Evolutionary conservation across 2,113 vertebrate species (phyloP), one percentile per base, ranked within the genome.

Genomic region (Ceyx cyanopectus): DNA sequence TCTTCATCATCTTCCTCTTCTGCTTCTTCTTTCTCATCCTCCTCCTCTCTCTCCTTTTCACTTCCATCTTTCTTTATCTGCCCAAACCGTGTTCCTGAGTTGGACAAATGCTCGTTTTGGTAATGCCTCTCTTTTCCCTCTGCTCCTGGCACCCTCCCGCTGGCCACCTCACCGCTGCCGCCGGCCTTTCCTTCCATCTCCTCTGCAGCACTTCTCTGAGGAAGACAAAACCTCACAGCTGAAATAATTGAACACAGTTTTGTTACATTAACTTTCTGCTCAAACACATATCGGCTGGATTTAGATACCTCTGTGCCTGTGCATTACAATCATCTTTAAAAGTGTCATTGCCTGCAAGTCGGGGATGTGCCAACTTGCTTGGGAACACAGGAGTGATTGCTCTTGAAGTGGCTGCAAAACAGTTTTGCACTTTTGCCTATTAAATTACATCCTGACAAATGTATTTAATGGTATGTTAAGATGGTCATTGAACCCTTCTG

Each of bases 181-280:
- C 20, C 0, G 0, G 23, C 21, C 26, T 85, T 75, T 46, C 82
- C 96, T 92, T 95, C 93, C 23, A 12, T 14, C 17, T 89, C 90
- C 34, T 95, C 94, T 1, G 4, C 51, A n/a, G 87, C 7, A 2
- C 57, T 93, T 93, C 81, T 97, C 98, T 98, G 81, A 53, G 94
- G 93, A 69, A 96, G 68, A 97, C 60, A 96, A 82, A 96, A 93
- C 62, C 72, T 86, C 89, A 91, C 56, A 92, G 92, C 58, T 96
- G 88, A 96, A 90, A 85, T 46, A 68, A 70, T 45, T 18, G 54
- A 80, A 83, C 8, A 2, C 5, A 6, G 22, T 68, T 94, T 76
- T 61, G 40, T 32, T 65, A 58, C 41, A 11, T 67, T 16, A 76
- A 37, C 62, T 67, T 90, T 34, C 58, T 63, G 54, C 41, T 61